Evolutionary conservation across 2,797 vertebrate genomes (phyloP).

Genomic region (Adelosebastes latens): DNA sequence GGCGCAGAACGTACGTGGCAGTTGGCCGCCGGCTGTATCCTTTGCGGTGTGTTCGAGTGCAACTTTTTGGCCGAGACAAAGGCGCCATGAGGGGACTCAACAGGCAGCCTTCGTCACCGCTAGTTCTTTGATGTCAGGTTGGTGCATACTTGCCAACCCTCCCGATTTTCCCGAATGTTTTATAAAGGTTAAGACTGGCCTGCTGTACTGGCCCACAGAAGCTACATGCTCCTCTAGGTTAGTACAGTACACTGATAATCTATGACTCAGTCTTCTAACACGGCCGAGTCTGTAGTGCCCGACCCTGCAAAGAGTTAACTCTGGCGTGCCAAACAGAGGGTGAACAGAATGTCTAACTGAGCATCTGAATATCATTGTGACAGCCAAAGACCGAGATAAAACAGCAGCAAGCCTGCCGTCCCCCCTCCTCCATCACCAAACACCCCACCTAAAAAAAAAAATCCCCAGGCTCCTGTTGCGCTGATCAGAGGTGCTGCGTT

Average conservation of each 20-base stretch:
- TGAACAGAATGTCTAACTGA: conserved; percentile 32
- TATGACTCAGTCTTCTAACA: neutral
- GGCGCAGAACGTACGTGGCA: no score
- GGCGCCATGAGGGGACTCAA: no score
- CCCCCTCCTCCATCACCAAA: neutral
- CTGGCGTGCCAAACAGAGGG: conserved; percentile 13
- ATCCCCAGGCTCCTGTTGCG: neutral
- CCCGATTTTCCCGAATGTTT: no score
- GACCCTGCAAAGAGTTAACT: conserved; percentile 26
- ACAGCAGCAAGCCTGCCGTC: conserved; percentile 22
- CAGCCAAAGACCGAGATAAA: conserved; percentile 33
- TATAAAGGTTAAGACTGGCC: neutral
- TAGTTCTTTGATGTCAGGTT: no score
- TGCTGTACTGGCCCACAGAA: neutral
- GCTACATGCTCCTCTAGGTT: neutral
- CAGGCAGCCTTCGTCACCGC: no score
- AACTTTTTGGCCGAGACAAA: no score
- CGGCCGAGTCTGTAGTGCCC: neutral
- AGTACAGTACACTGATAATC: neutral
- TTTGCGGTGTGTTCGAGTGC: no score
- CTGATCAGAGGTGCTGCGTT: neutral
- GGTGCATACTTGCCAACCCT: no score
- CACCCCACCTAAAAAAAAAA: neutral
- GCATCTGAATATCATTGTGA: conserved; percentile 39
- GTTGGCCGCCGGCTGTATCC: no score